Evolutionary conservation across 2,888 invertebrate genomes (phyloP), one percentile per base, ranked within the genome.

Genomic region (Allolobophora icterica): DNA sequence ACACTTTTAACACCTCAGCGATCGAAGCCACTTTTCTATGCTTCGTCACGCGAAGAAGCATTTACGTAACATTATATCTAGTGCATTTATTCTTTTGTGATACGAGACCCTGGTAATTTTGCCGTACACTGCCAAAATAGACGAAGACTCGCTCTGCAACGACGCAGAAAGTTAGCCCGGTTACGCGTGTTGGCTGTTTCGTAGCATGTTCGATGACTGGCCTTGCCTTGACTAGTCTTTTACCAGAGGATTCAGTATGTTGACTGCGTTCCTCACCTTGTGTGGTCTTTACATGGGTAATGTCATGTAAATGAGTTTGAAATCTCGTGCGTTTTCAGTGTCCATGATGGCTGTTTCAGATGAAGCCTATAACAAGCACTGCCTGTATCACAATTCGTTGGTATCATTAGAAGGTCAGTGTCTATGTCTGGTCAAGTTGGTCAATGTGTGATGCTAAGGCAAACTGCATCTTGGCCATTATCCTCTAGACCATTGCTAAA

Each of bases 81-180:
- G 87, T 35, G 87, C 87, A 87, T 35, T 87, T 87, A 87, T 87
- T 87, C 87, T 24, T 38, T 87, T 87, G 87, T 87, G 87, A 87
- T 87, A 87, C 34, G 38, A 35, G 87, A 87, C 0, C 71, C 35
- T 34, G 87, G 38, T 87, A 35, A 35, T 87, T 87, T 38, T 87
- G 87, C 87, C 34, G 21, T 6, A 35, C 87, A 87, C 87, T 87
- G 87, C 87, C 87, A 87, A 34, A 24, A 17, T 6, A 84, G 33
- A 87, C 34, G 87, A 87, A 35, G 87, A 87, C 87, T 87, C 24
- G n/a, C 15, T 71, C n/a, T 71, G 71, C n/a, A n/a, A 71, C 71
- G 71, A 71, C 71, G 71, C 71, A n/a, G 71, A n/a, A n/a, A 8
- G 71, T 71, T 71, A n/a, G 71, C 71, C 71, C 71, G 71, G 71